Base-by-base conservation (phyloP, 2,888 invertebrate genomes). In the Spodoptera picta region DNA sequence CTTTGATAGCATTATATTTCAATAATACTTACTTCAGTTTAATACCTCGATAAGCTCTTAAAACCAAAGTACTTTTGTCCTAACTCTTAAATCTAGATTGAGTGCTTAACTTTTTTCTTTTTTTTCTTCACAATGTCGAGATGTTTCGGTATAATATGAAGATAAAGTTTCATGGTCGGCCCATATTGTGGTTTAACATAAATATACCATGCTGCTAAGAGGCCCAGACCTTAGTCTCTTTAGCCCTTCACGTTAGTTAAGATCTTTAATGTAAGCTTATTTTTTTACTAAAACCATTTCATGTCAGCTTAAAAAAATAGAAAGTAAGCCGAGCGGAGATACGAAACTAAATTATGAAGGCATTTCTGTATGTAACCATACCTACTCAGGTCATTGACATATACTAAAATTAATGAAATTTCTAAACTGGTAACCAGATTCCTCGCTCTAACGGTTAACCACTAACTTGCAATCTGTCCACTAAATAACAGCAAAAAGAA, bases 161-260 rank as follows among this genome's bases (percentile, higher is more conserved):
- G 57, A 79, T 77, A 75, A 80, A 75, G 63, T 62, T 71, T 71
- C 66, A 69, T 69, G 24, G 60, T 56, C 48, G 62, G 56, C 51
- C 58, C 60, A 69, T 69, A 65, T 65, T 53, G 55, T 36, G 27
- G 64, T 24, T 77, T 74, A 51, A 52, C 74, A 73, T 79, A 70
- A 79, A 67, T 79, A 73, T 63, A 47, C 60, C 52, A 43, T 65
- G 46, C 27, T 7, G 24, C 43, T 70, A 31, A 69, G 50, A 48
- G 36, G 36, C 43, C 41, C 23, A 49, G 11, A 19, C 36, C 45
- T 50, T 63, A 52, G 48, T 36, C 9, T 23, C 14, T 46, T 55
- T 41, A 36, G 48, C 44, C 75, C 31, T 59, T 58, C 45, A 31
- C 45, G 51, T 19, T 41, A 42, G 69, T 57, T 31, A 48, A 43